Evolutionary conservation across 2,113 vertebrate genomes (phyloP).

Genomic region (Dicrurus megarhynchus): DNA sequence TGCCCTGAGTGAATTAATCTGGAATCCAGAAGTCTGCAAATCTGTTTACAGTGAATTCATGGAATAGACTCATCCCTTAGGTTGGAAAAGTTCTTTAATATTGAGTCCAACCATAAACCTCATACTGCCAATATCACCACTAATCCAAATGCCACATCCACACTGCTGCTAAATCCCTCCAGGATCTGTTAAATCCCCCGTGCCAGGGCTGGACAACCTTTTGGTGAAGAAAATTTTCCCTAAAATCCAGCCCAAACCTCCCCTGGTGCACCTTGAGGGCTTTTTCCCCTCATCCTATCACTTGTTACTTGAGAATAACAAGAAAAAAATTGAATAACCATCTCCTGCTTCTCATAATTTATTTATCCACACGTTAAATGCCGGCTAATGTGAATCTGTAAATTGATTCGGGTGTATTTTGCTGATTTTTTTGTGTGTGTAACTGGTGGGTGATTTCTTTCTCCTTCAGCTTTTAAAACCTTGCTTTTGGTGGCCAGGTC

Average conservation of each 20-base stretch:
- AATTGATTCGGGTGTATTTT: neutral
- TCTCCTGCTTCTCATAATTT: neutral
- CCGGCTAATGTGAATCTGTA: neutral
- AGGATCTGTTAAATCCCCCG: neutral
- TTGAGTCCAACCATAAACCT: neutral
- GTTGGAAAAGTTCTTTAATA: neutral
- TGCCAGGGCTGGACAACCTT: neutral
- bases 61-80: neutral
- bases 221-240: neutral
- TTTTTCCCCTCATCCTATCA: accelerated
- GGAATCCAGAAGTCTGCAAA: neutral
- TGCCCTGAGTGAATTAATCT: neutral
- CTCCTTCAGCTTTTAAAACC: neutral
- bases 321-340: neutral
- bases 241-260: neutral
- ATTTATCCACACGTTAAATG: accelerated
- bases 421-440: neutral
- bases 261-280: neutral
- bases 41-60: accelerated
- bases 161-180: neutral
- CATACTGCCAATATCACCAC: neutral
- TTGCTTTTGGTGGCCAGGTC: neutral
- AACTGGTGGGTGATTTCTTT: neutral
- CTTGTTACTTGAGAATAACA: neutral
- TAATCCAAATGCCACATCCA: neutral